Conservation (phyloP, 2,797 vertebrate species). For the Centroberyx gerrardi region DNA sequence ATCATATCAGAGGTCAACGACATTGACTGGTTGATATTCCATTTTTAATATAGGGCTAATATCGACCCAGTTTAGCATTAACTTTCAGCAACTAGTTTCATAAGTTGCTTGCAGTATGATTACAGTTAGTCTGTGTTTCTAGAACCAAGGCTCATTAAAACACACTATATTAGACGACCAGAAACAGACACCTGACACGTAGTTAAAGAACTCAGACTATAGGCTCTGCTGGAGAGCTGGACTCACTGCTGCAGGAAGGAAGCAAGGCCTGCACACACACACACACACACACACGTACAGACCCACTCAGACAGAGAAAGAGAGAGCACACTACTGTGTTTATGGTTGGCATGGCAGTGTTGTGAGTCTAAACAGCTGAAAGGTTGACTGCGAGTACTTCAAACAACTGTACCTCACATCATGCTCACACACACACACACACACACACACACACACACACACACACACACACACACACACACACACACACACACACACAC, state of each 20-base stretch:
- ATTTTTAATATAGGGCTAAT: no score
- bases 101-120: no score
- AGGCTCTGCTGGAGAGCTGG: not conserved
- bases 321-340: slow-evolving; percentile 20
- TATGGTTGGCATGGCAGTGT: slow-evolving; percentile 42
- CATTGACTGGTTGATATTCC: no score
- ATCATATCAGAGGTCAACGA: no score
- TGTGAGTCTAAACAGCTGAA: slow-evolving; percentile 55
- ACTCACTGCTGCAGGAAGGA: slow-evolving; percentile 29
- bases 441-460: not conserved
- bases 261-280: slow-evolving; percentile 14
- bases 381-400: slow-evolving; percentile 35
- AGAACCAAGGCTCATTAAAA: no score
- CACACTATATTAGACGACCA: no score
- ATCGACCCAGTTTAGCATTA: no score
- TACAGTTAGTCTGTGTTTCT: no score
- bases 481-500: slow-evolving; percentile 26
- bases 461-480: not conserved
- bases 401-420: slow-evolving; percentile 15
- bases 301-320: not conserved
- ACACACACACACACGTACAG: not conserved
- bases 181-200: no score
- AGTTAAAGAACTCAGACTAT: not conserved
- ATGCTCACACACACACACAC: not conserved
- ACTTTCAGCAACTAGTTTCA: no score